Conservation (phyloP, 2,113 vertebrate species). For the Oryctolagus cuniculus region DNA sequence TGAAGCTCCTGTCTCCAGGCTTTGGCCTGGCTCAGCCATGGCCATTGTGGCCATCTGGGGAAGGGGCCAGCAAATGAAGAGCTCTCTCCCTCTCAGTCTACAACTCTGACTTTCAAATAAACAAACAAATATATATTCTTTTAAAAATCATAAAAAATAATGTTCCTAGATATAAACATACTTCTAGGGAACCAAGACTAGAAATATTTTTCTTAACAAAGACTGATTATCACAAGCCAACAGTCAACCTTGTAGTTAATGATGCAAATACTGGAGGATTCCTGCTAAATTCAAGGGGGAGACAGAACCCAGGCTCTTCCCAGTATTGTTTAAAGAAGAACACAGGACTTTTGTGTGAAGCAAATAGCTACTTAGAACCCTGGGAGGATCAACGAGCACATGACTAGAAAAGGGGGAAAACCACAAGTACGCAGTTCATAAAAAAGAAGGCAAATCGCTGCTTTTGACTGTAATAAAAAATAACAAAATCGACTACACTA, state of each 20-base stretch:
- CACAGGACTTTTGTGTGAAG: accelerated
- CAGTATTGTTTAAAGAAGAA: neutral
- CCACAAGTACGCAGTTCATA: neutral
- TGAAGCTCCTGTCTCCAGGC: no score
- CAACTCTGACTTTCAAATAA: no score
- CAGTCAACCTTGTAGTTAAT: accelerated
- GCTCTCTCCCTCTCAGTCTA: no score
- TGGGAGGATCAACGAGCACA: neutral
- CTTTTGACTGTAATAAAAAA: neutral
- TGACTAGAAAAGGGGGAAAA: neutral
- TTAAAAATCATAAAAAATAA: no score
- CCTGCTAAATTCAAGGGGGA: neutral
- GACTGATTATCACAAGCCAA: neutral
- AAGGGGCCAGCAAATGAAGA: no score
- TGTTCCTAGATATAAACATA: neutral
- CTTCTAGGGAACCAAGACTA: neutral
- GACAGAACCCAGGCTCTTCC: accelerated
- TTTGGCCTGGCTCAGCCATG: no score
- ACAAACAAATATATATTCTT: no score
- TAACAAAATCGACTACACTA: neutral
- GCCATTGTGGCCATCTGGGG: no score
- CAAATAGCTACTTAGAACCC: neutral
- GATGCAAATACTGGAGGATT: neutral
- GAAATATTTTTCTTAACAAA: neutral
- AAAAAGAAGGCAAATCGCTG: neutral